Conservation (phyloP, 2,888 invertebrate species). For the Campoplex nolae region DNA sequence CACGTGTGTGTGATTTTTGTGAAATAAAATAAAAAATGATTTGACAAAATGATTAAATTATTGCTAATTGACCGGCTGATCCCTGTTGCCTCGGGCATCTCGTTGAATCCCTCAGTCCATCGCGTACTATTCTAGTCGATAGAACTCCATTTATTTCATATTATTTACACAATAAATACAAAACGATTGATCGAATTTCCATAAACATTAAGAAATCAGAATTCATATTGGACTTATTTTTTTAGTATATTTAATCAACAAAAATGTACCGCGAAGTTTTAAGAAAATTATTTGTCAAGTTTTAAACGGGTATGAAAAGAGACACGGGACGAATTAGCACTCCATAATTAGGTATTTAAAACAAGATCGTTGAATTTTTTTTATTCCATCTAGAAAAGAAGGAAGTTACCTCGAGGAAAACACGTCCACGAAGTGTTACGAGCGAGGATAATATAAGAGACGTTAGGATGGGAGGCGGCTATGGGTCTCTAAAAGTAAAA, state of each 20-base stretch:
- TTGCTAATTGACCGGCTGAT: background rate
- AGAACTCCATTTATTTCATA: background rate
- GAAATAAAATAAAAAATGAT: slow-evolving; percentile 31
- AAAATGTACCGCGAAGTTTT: background rate
- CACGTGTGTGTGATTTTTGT: slow-evolving; percentile 24
- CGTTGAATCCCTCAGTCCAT: background rate
- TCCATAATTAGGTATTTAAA: slow-evolving; percentile 28
- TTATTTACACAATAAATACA: background rate
- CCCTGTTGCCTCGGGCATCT: background rate
- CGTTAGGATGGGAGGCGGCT: slow-evolving; percentile 38
- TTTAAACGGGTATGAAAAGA: background rate
- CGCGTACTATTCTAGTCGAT: background rate
- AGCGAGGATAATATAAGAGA: slow-evolving; percentile 21
- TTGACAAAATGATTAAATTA: slow-evolving; percentile 16
- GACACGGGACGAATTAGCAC: background rate
- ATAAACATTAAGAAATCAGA: background rate
- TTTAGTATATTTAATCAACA: background rate
- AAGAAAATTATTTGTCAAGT: background rate
- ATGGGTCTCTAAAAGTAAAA: slow-evolving; percentile 76
- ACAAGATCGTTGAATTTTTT: slow-evolving; percentile 14
- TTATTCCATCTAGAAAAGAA: slow-evolving; percentile 13
- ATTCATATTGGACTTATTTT: background rate
- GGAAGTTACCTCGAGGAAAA: slow-evolving; percentile 22
- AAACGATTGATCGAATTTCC: background rate
- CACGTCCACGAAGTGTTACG: slow-evolving; percentile 35